phyloP scores from a whole-genome alignment of 1,140 invertebrate species.

The Bradysia coprophila region DNA sequence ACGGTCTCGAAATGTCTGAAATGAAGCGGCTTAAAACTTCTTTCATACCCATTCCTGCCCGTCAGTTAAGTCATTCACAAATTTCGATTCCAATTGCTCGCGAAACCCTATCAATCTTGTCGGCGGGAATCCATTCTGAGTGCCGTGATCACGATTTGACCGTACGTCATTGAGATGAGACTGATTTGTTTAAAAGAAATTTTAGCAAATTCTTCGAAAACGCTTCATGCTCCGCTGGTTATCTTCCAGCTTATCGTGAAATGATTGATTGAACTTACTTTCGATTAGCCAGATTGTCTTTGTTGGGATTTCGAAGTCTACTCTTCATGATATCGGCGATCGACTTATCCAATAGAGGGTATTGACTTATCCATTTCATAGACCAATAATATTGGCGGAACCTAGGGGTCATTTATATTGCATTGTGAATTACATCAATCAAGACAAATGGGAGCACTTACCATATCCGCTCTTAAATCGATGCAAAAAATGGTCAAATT shows the following conservation, averaged over 20 bases:
- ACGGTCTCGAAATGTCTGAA: conserved; percentile 46
- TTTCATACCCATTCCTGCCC: conserved; percentile 47
- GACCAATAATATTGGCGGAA: too few relatives aligned
- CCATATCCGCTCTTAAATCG: conserved; percentile 59
- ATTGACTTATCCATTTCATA: too few relatives aligned
- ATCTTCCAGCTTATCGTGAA: conserved; percentile 65
- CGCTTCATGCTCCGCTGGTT: conserved; percentile 58
- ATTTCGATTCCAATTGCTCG: conserved; percentile 45
- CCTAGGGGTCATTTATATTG: conserved; percentile 68
- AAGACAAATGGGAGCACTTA: conserved; percentile 4
- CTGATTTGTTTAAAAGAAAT: too few relatives aligned
- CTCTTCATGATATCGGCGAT: too few relatives aligned
- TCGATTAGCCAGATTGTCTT: too few relatives aligned
- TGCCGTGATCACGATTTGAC: conserved; percentile 55
- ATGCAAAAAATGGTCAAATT: conserved; percentile 61
- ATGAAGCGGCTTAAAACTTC: not conserved
- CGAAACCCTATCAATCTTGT: conserved; percentile 38
- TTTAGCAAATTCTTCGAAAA: not conserved
- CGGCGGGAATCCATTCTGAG: conserved; percentile 53
- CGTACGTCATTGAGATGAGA: conserved; percentile 69
- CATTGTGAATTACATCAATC: conserved; percentile 40
- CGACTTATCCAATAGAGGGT: too few relatives aligned
- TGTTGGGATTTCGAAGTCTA: too few relatives aligned
- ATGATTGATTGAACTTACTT: conserved; percentile 43
- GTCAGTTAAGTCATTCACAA: conserved; percentile 50